A percentile compares a stretch with the other conserved stretches of the same genome.
Evolutionary conservation across 2,113 vertebrate genomes (phyloP).

Genomic region (Dunckerocampus dactyliophorus): DNA sequence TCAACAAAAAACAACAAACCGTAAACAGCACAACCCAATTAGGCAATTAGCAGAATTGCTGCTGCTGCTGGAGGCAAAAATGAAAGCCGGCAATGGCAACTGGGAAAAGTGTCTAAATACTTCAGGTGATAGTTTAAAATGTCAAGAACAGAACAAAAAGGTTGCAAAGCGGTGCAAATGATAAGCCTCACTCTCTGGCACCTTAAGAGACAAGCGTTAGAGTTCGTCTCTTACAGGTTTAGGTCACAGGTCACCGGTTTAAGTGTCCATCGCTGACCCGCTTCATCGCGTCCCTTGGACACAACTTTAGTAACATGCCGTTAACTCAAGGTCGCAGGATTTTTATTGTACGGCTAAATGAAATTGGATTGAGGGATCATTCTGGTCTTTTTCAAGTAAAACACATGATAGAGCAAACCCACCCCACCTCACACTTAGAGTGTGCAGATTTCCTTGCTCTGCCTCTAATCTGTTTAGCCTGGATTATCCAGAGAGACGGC

Average conservation of each 20-base stretch:
- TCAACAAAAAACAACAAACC: no score
- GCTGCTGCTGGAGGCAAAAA: no score
- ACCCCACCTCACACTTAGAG: slow-evolving; percentile 15
- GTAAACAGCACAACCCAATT: no score
- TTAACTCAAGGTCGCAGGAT: neutral
- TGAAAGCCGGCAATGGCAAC: no score
- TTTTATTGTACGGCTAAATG: slow-evolving; percentile 9
- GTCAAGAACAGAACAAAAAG: no score
- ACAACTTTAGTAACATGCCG: neutral
- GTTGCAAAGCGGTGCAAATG: no score
- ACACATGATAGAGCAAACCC: slow-evolving; percentile 7
- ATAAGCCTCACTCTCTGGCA: neutral
- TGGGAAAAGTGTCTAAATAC: no score
- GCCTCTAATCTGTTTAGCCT: slow-evolving; percentile 49
- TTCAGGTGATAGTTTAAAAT: no score
- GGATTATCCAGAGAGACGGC: slow-evolving; percentile 47
- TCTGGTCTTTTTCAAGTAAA: slow-evolving; percentile 5
- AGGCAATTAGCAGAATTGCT: no score
- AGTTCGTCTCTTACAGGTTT: neutral
- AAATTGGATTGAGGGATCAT: slow-evolving; percentile 27
- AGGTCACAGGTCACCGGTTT: neutral
- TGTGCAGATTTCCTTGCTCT: slow-evolving; percentile 26
- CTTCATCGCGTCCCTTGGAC: neutral
- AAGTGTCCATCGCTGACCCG: neutral
- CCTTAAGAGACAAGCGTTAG: neutral